Evolutionary conservation across 2,797 vertebrate genomes (phyloP).

Genomic region (Brachyalestes nurse): DNA sequence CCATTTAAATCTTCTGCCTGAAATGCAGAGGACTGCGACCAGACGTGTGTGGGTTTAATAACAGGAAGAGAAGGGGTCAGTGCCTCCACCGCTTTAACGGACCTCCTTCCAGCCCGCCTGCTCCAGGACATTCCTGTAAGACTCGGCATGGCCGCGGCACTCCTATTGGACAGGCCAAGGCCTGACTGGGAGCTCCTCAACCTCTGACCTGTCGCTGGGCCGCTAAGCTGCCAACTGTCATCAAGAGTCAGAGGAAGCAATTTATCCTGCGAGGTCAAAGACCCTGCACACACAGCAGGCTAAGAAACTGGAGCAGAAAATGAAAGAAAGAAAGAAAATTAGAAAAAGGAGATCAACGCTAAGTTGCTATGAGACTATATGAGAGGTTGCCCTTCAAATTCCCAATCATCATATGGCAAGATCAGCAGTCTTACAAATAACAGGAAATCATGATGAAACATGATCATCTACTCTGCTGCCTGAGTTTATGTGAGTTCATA

Average conservation of each 20-base stretch:
- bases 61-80: conserved; percentile 42
- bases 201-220: conserved; percentile 55
- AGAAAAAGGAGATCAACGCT: neutral
- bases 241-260: conserved; percentile 63
- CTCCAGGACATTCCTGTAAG: conserved; percentile 33
- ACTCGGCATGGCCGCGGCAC: conserved; percentile 54
- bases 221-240: conserved; percentile 66
- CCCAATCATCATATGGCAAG: too few species aligned
- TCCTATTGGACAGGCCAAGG: conserved; percentile 42
- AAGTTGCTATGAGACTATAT: neutral
- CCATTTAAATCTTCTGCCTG: neutral
- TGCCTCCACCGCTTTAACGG: neutral
- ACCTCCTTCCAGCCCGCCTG: conserved; percentile 14
- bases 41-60: conserved; percentile 13
- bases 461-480: too few species aligned
- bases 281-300: conserved; percentile 51
- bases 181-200: conserved; percentile 34
- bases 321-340: neutral
- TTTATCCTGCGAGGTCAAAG: conserved; percentile 61
- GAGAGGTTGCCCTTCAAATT: too few species aligned
- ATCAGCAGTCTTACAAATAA: too few species aligned
- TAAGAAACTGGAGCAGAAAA: neutral
- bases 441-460: too few species aligned
- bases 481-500: too few species aligned
- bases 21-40: neutral